phyloP scores from a whole-genome alignment of 1,140 invertebrate species.

The Drosophila nigromelanica region DNA sequence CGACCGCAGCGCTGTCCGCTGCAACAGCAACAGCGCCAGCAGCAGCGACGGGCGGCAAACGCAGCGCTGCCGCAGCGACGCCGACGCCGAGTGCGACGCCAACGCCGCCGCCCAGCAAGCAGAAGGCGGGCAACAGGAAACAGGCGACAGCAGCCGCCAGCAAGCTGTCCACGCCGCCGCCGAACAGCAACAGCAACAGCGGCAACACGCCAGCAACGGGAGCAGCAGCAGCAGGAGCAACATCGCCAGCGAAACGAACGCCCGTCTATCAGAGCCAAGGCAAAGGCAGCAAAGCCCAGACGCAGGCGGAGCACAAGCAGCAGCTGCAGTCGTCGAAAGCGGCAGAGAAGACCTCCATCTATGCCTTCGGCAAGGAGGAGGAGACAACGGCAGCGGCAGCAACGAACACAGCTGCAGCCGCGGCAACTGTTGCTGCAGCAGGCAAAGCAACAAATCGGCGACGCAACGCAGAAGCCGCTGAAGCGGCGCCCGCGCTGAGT shows the following conservation, averaged over 20 bases:
- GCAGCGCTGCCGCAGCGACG: slow-evolving; percentile 35
- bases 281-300: slow-evolving; percentile 35
- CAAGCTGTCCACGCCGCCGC: slow-evolving; percentile 7
- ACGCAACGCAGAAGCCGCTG: slow-evolving; percentile 25
- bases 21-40: background rate
- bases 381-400: slow-evolving; percentile 24
- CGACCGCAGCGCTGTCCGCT: slow-evolving; percentile 13
- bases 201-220: slow-evolving; percentile 22
- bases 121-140: slow-evolving; percentile 49
- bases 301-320: slow-evolving; percentile 41
- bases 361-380: slow-evolving; percentile 71
- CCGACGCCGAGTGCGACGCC: slow-evolving; percentile 39
- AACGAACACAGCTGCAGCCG: slow-evolving; percentile 15
- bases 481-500: slow-evolving; percentile 78
- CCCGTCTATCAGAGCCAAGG: slow-evolving; percentile 72
- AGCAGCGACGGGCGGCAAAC: slow-evolving; percentile 16
- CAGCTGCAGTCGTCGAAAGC: slow-evolving; percentile 17
- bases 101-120: slow-evolving; percentile 35
- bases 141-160: slow-evolving; percentile 23
- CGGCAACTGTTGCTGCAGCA: background rate
- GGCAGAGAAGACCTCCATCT: slow-evolving; percentile 46
- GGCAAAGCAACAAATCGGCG: slow-evolving; percentile 49
- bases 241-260: slow-evolving; percentile 56
- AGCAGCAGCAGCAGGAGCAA: background rate
- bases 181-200: slow-evolving; percentile 6